phyloP scores from a whole-genome alignment of 2,888 invertebrate genomes.

The Drosophila flavopinicola region DNA sequence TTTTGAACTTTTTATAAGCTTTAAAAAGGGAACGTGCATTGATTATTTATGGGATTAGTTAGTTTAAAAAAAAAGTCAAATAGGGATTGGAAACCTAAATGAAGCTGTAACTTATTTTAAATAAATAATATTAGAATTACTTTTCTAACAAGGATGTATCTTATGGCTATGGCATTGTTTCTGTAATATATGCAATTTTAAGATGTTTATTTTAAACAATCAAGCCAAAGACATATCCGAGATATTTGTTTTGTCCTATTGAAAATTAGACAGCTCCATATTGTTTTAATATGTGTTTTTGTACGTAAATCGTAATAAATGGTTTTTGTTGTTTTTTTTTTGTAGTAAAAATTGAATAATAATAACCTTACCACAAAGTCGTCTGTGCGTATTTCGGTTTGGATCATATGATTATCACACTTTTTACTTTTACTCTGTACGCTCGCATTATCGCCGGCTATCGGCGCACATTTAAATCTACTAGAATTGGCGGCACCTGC shows the following conservation, averaged over 20 bases:
- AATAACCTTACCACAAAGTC: slow-evolving; percentile 88
- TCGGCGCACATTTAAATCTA: slow-evolving; percentile 66
- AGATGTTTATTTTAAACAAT: not conserved
- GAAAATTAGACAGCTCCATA: slow-evolving; percentile 24
- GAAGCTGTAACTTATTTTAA: slow-evolving; percentile 22
- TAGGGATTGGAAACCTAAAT: not conserved
- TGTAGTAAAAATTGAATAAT: slow-evolving; percentile 84
- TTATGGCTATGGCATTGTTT: slow-evolving; percentile 13
- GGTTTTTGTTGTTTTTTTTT: slow-evolving; percentile 51
- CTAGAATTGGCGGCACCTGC: slow-evolving; percentile 49
- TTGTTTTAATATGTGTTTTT: slow-evolving; percentile 18
- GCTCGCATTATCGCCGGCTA: slow-evolving; percentile 51
- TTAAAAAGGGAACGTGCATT: slow-evolving; percentile 23
- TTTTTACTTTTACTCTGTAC: slow-evolving; percentile 84
- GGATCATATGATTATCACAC: slow-evolving; percentile 85
- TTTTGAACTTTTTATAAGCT: slow-evolving; percentile 6
- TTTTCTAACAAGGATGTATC: slow-evolving; percentile 22
- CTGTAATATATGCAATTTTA: slow-evolving; percentile 3
- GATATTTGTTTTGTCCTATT: slow-evolving; percentile 8
- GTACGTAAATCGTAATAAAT: slow-evolving; percentile 41
- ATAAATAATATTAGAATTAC: slow-evolving; percentile 9
- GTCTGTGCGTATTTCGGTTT: slow-evolving; percentile 89
- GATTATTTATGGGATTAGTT: slow-evolving; percentile 1
- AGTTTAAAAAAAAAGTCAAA: slow-evolving; percentile 3
- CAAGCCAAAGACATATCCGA: slow-evolving; percentile 41